Evolutionary conservation across 2,888 invertebrate genomes (phyloP).

Genomic region (Melangyna quadrimaculata): DNA sequence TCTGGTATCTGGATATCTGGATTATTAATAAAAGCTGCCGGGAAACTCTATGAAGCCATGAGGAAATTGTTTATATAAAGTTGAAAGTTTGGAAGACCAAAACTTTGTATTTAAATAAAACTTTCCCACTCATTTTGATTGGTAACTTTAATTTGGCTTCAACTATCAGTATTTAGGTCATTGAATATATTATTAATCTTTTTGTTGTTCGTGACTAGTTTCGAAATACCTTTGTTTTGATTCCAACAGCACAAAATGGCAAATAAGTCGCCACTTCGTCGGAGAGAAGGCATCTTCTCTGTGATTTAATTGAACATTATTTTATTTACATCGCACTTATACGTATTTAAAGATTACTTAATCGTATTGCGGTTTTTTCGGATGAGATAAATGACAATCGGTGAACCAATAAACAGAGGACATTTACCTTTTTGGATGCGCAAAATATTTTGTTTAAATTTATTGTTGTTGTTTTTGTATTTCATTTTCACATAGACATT

Average conservation of each 20-base stretch:
- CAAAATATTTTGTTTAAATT: constrained; percentile 34
- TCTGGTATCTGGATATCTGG: background rate
- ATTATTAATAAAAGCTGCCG: background rate
- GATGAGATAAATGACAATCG: constrained; percentile 6
- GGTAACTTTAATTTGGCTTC: background rate
- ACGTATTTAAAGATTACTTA: background rate
- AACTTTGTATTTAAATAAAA: background rate
- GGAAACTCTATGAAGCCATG: background rate
- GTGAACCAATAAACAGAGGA: constrained; percentile 1
- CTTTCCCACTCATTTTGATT: background rate
- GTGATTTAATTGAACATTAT: background rate
- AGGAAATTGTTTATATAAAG: background rate
- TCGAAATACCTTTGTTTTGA: constrained; percentile 8
- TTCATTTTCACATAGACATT: background rate
- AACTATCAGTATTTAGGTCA: constrained; percentile 1
- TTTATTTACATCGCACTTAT: background rate
- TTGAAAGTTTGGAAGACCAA: background rate
- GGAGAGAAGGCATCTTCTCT: background rate
- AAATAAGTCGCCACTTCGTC: background rate
- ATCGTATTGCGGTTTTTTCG: background rate
- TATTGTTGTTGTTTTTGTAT: background rate
- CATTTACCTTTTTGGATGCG: constrained; percentile 40
- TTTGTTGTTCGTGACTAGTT: background rate
- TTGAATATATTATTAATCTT: constrained; percentile 1
- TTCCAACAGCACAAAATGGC: background rate